Conservation (phyloP, 2,797 vertebrate species). For the Anguilla obscura region DNA sequence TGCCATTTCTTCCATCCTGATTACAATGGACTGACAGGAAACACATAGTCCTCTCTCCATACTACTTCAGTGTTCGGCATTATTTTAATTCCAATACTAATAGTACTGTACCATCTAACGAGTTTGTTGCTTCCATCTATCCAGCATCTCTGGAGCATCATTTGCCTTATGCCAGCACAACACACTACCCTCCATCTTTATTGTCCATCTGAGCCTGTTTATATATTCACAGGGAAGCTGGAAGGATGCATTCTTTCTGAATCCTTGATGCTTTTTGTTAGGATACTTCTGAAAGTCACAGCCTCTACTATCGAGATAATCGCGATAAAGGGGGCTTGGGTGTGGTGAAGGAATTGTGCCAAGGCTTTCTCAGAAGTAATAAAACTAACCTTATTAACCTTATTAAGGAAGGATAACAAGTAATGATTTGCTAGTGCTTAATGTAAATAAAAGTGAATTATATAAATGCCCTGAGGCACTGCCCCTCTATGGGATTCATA, state of each 20-base stretch:
- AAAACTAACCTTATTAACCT: not conserved
- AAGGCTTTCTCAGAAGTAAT: not conserved
- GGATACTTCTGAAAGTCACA: not conserved
- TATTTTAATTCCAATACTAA: not conserved
- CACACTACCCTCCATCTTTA: not conserved
- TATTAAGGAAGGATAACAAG: not conserved
- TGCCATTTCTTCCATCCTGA: not conserved
- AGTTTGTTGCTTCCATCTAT: not conserved
- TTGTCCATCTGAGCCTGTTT: constrained; percentile 7
- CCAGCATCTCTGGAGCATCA: not conserved
- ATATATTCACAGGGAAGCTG: not conserved
- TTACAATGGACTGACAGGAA: not conserved
- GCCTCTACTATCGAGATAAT: not conserved
- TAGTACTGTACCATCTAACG: not conserved
- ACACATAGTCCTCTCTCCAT: not conserved
- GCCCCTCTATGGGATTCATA: not conserved
- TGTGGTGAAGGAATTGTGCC: not conserved
- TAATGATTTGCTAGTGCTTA: not conserved
- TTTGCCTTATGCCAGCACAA: not conserved
- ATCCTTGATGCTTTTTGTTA: not conserved
- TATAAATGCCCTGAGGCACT: not conserved
- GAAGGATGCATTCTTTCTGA: not conserved
- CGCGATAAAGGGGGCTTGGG: not conserved
- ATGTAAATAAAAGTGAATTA: not conserved
- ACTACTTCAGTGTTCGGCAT: not conserved